Base-by-base conservation (phyloP, 2,888 invertebrate species). In the Drosophila infuscata region DNA sequence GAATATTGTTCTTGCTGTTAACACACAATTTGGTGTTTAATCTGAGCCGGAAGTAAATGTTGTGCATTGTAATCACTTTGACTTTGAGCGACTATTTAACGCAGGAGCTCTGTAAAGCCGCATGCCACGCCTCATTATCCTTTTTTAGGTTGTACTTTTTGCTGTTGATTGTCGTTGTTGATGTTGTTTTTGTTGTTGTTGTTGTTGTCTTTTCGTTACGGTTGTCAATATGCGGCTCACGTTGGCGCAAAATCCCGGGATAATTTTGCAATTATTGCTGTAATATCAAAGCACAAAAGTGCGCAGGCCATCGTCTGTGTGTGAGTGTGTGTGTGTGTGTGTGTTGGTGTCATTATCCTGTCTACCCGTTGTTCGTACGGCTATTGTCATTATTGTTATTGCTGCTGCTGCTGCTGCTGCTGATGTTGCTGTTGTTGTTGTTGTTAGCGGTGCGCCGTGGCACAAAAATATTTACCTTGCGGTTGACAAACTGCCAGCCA, bases 381-480 rank as follows among this genome's bases (percentile, higher is more conserved):
- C 65, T 76, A 76, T 70, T 73, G 69, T 68, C 65, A 65, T 68
- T 80, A 70, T 56, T 69, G 61, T 41, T 76, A 66, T 53, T 53
- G 48, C 48, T 57, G 33, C 20, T 53, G 60, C 32, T 62, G 36
- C 0, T 35, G 36, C 9, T 78, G 65, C 46, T 75, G 60, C 15
- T 64, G 36, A 6, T 51, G 54, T 25, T 49, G 17, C 17, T 56
- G 48, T 58, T 67, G 58, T 30, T 36, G 46, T 32, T 51, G 35
- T 29, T 81, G 78, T 68, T 71, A 53, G 49, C 36, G 48, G 35
- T 30, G 38, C 25, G 54, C 35, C 36, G 51, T 46, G 76, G 70
- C 74, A 68, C 66, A 80, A 89, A 87, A 89, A 90, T 91, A 91
- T 91, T 91, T 91, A 91, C 91, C 91, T 89, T 91, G 83, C 66